Conservation (phyloP, 2,888 invertebrate genomes). For the Ceraclea dissimilis region DNA sequence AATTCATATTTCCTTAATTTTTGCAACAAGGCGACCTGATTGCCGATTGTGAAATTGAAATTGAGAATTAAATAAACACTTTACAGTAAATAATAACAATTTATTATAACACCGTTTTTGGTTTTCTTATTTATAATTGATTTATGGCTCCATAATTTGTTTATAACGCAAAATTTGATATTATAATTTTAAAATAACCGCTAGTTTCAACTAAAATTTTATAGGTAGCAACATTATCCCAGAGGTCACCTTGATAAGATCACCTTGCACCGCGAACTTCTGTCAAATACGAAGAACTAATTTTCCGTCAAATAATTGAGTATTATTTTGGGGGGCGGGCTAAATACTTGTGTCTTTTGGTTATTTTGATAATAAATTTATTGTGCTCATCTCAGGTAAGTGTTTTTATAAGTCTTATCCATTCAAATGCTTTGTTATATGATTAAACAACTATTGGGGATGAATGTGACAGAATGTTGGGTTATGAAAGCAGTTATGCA, state of each 20-base stretch:
- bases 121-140: too few species aligned
- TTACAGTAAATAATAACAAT: too few species aligned
- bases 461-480: neutral
- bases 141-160: too few species aligned
- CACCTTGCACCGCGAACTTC: slow-evolving; percentile 23
- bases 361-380: neutral
- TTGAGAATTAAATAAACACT: too few species aligned
- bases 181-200: too few species aligned
- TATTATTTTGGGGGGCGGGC: slow-evolving; percentile 1
- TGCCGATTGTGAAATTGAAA: too few species aligned
- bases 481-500: neutral
- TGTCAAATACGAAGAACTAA: slow-evolving; percentile 24
- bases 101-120: too few species aligned
- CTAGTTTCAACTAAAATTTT: neutral
- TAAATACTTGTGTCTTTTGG: neutral
- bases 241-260: slow-evolving; percentile 25
- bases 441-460: too few species aligned
- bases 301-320: slow-evolving; percentile 6
- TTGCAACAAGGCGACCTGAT: too few species aligned
- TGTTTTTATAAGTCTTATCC: too few species aligned
- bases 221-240: neutral
- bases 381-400: neutral
- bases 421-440: too few species aligned
- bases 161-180: too few species aligned
- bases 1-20: neutral